A percentile compares a stretch with the other conserved stretches of the same genome.
These are phyloP conservation scores for Pherbina coryleti DNA, from an alignment of 2,888 invertebrate species.

Conservation along the genomic window DNA sequence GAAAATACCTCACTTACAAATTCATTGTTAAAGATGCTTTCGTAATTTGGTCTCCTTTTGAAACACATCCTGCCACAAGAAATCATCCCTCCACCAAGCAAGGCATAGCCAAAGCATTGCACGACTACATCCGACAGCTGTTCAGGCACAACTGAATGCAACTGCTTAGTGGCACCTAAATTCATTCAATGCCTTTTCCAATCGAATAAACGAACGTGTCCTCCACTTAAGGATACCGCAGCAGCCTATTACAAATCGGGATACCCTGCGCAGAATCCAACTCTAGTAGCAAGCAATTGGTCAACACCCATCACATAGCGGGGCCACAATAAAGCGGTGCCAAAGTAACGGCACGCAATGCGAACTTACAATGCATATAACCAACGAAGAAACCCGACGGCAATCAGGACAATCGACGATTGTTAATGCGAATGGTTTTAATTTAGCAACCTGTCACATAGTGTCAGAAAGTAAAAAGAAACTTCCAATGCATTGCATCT, in stretches of 20 bases:
- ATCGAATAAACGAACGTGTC: conserved; percentile 38
- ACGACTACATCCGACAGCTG: conserved; percentile 17
- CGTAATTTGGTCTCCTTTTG: neutral
- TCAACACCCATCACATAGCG: conserved; percentile 59
- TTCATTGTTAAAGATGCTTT: neutral
- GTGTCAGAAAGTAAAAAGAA: conserved; percentile 9
- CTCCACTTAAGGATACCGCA: conserved; percentile 43
- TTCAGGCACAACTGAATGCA: conserved; percentile 14
- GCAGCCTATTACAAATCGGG: conserved; percentile 57
- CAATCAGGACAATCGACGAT: conserved; percentile 9
- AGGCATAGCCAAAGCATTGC: neutral
- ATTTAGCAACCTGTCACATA: conserved; percentile 15
- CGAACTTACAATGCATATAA: neutral
- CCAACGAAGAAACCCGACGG: conserved; percentile 14
- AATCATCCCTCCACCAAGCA: neutral
- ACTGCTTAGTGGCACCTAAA: conserved; percentile 35
- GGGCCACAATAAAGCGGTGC: conserved; percentile 12
- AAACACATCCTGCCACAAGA: neutral
- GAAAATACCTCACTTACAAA: neutral
- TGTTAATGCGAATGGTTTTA: neutral
- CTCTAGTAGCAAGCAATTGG: conserved; percentile 48
- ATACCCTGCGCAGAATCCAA: conserved; percentile 62
- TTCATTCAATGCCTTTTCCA: conserved; percentile 36
- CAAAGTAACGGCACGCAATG: neutral
- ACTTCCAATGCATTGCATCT: conserved; percentile 30